Evolutionary conservation across 2,888 invertebrate genomes (phyloP).

Genomic region (Euplexia lucipara): DNA sequence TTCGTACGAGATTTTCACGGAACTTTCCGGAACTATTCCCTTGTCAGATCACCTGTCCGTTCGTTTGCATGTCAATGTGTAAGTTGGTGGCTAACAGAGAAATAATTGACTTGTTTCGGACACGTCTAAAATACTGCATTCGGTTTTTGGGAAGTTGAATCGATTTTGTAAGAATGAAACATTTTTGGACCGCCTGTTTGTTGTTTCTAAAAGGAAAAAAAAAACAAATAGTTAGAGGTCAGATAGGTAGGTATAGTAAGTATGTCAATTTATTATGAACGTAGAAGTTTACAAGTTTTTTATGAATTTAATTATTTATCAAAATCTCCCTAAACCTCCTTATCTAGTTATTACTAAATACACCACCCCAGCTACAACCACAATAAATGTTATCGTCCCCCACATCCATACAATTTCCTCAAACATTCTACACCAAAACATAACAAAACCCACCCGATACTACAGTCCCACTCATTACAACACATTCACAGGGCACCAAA

Average conservation of each 20-base stretch:
- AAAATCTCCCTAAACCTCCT: too few species aligned
- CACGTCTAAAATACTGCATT: conserved; percentile 4
- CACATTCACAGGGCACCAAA: conserved; percentile 46
- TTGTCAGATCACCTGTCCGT: conserved; percentile 47
- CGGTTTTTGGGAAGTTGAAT: neutral
- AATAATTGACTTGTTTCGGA: conserved; percentile 47
- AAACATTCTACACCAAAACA: conserved; percentile 34
- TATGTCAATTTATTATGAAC: too few species aligned
- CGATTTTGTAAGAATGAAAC: neutral
- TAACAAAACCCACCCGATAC: conserved; percentile 34
- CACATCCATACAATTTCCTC: conserved; percentile 10
- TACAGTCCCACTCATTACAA: conserved; percentile 55
- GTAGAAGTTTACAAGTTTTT: too few species aligned
- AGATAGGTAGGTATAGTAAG: too few species aligned
- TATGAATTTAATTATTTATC: too few species aligned
- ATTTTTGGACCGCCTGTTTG: neutral
- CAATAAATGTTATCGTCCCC: conserved; percentile 12
- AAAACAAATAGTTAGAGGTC: too few species aligned
- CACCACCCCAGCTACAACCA: too few species aligned
- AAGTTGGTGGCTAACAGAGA: conserved; percentile 46
- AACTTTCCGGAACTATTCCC: conserved; percentile 37
- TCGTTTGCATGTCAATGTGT: conserved; percentile 19
- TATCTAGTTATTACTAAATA: too few species aligned
- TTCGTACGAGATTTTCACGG: conserved; percentile 26
- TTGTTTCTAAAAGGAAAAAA: neutral